A percentile compares a stretch with the other conserved stretches of the same genome.
Conservation (phyloP, 1,140 invertebrate genomes). For the Eupeodes corollae region DNA sequence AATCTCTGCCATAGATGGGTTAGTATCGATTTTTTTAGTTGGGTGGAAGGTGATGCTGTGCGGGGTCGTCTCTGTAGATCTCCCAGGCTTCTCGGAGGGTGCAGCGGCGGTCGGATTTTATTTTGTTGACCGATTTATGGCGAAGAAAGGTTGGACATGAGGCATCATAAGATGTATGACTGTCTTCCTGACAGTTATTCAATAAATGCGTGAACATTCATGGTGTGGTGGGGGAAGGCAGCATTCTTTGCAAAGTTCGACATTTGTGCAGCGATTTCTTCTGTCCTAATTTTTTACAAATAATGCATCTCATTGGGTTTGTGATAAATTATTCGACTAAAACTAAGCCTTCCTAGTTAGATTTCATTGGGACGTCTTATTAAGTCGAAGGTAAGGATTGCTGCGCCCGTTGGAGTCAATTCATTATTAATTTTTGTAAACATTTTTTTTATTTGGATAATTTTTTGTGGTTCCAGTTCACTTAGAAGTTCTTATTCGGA, state of each 20-base stretch:
- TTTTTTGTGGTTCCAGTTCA: too few species aligned
- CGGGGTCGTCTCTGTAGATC: neutral
- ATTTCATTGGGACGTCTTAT: neutral
- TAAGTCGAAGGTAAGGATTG: neutral
- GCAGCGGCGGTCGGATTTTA: neutral
- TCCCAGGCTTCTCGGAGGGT: conserved; percentile 1
- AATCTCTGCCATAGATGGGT: too few species aligned
- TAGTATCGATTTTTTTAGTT: too few species aligned
- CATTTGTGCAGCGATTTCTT: neutral
- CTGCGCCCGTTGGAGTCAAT: neutral
- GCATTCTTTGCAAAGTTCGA: conserved; percentile 4
- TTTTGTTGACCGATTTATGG: conserved; percentile 1
- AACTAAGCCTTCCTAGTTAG: neutral
- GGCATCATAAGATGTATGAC: neutral
- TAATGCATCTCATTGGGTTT: neutral
- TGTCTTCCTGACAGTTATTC: neutral
- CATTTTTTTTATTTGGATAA: too few species aligned
- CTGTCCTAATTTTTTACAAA: conserved; percentile 2
- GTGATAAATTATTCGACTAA: neutral
- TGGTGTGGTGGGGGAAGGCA: neutral
- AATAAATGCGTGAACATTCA: neutral
- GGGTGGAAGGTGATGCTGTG: too few species aligned
- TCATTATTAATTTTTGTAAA: too few species aligned
- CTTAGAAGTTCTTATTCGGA: too few species aligned
- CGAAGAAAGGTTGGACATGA: neutral